Evolutionary conservation across 1,140 invertebrate genomes (phyloP), one percentile per base, ranked within the genome.

Genomic region (Drosophila erecta): DNA sequence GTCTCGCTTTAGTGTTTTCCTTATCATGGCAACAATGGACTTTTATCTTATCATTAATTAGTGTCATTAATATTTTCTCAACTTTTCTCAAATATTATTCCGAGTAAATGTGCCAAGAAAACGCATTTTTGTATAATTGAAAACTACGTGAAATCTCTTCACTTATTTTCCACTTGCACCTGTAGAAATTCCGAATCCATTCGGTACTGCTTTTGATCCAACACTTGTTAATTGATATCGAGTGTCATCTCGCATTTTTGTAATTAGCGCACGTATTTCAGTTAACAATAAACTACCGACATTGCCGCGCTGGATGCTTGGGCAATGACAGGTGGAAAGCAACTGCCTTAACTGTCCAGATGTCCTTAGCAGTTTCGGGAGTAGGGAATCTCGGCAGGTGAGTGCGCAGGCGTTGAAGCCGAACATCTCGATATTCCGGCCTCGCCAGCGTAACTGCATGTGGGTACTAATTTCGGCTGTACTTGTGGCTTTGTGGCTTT

Each of bases 331-430:
- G 60, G 38, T 75, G 72, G 38, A 76, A 43, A 37, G 54, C 46
- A 53, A 76, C 72, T 76, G 72, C 22, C 51, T 46, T 50, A 20
- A 30, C 17, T 17, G 46, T 57, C 41, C 49, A 46, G 30, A 47
- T 46, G 20, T 41, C 24, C 40, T 76, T 30, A 35, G 35, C 40
- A 75, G 17, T 24, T 57, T 41, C 27, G 46, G 38, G 14, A 15
- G 61, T 15, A 40, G 14, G 11, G 20, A 15, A 22, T 11, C 4
- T 43, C 41, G 47, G 15, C 53, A 47, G 41, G 41, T 24, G 24
- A 66, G 33, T 66, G 71, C 72, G 72, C 72, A 76, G 60, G 60
- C 72, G 60, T 56, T 76, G 15, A 47, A 57, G 51, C 44, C 51
- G 37, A 30, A 51, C 40, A 38, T 15, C 53, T 41, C 24, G 20